These are phyloP conservation scores for Cygnus buccinator DNA, from an alignment of 2,113 vertebrate species.

Conservation along the genomic window DNA sequence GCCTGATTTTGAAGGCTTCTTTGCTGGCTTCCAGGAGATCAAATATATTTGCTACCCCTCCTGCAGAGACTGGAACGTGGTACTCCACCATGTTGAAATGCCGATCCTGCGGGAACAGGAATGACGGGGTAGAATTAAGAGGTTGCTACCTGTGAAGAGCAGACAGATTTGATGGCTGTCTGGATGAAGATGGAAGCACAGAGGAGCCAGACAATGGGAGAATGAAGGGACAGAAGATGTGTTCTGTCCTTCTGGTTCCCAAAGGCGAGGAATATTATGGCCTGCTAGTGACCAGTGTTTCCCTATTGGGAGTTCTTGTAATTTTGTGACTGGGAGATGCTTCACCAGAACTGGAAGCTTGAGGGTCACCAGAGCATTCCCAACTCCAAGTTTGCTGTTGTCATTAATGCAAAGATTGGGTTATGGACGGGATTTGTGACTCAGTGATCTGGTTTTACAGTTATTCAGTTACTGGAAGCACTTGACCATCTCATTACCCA, in stretches of 20 bases:
- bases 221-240: background rate
- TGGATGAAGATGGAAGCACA: background rate
- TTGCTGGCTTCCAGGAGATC: slow-evolving; percentile 91
- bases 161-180: background rate
- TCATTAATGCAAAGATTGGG: background rate
- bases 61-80: slow-evolving; percentile 88
- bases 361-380: background rate
- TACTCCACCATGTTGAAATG: slow-evolving; percentile 93
- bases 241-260: background rate
- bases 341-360: background rate
- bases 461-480: background rate
- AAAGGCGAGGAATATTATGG: background rate
- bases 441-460: background rate
- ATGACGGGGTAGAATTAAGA: background rate
- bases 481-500: background rate
- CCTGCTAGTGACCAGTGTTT: background rate
- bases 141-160: background rate
- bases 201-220: background rate
- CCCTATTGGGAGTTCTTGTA: background rate
- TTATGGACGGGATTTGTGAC: background rate
- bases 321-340: background rate
- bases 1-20: slow-evolving; percentile 87
- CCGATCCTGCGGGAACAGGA: slow-evolving; percentile 80
- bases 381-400: background rate
- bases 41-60: slow-evolving; percentile 94